phyloP scores from a whole-genome alignment of 2,888 invertebrate species.

The Cetonia aurata region DNA sequence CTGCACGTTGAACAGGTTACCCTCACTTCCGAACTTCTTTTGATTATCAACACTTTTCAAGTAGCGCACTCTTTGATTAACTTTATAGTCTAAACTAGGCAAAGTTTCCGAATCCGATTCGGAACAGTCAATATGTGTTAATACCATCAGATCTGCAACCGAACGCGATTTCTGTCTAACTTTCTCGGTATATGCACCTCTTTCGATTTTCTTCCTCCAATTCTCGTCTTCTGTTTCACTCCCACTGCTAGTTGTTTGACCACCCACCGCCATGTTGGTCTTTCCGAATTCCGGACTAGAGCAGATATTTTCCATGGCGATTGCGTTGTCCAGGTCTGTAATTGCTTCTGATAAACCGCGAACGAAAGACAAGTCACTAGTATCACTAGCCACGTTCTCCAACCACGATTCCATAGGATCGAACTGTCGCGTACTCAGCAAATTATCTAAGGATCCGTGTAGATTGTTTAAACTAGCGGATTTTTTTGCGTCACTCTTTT shows the following conservation, averaged over 20 bases:
- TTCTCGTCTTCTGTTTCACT: conserved; percentile 76
- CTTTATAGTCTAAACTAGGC: conserved; percentile 63
- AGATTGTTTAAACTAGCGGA: conserved; percentile 75
- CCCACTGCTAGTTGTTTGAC: conserved; percentile 65
- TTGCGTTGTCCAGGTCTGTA: conserved; percentile 74
- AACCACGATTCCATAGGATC: conserved; percentile 71
- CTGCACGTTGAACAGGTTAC: conserved; percentile 69
- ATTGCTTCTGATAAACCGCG: conserved; percentile 75
- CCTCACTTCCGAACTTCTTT: conserved; percentile 70
- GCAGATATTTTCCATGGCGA: conserved; percentile 73
- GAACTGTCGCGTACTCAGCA: conserved; percentile 47
- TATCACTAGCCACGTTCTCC: conserved; percentile 72
- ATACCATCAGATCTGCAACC: conserved; percentile 76
- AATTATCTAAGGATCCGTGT: conserved; percentile 76
- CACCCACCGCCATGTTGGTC: conserved; percentile 1
- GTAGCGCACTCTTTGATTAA: conserved; percentile 63
- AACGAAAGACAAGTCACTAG: conserved; percentile 73
- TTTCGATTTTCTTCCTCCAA: conserved; percentile 72
- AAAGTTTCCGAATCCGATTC: conserved; percentile 72
- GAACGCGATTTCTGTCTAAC: conserved; percentile 76
- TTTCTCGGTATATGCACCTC: conserved; percentile 73
- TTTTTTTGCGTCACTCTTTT: conserved; percentile 57
- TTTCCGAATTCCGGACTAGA: conserved; percentile 65
- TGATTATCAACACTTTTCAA: conserved; percentile 61
- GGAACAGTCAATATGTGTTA: conserved; percentile 75